These are phyloP conservation scores for Tipula helvola DNA, from an alignment of 2,888 invertebrate species.

Conservation along the genomic window DNA sequence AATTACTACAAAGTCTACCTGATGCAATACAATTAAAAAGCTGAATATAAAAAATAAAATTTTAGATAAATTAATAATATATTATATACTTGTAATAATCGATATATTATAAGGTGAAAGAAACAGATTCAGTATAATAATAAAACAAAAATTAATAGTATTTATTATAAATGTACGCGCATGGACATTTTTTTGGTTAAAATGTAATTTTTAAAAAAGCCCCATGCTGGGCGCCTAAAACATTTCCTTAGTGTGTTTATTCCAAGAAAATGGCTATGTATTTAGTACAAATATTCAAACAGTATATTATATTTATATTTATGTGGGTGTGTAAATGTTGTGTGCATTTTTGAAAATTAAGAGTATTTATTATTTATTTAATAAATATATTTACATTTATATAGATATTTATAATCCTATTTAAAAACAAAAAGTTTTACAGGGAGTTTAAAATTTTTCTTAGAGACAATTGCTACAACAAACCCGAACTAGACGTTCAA, in stretches of 20 bases:
- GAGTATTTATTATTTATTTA: neutral
- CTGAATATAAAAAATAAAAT: neutral
- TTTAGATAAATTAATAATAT: neutral
- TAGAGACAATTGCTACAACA: neutral
- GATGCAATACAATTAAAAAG: neutral
- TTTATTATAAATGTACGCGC: neutral
- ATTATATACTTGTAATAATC: neutral
- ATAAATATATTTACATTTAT: neutral
- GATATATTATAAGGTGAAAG: neutral
- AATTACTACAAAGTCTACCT: neutral
- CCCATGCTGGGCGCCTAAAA: neutral
- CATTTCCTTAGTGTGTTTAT: neutral
- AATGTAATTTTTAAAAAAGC: neutral
- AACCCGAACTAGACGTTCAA: neutral
- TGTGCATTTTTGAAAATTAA: neutral
- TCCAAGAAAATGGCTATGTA: neutral
- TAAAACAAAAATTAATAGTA: neutral
- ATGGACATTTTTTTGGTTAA: neutral
- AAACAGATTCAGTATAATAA: neutral
- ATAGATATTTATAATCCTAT: neutral
- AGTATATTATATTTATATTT: neutral
- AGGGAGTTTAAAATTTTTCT: neutral
- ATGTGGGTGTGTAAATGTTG: neutral
- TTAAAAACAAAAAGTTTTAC: neutral
- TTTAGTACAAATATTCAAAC: neutral